Evolutionary conservation across 2,888 invertebrate species (phyloP), one percentile per base, ranked within the genome.

Genomic region (Apodemia hepburni): DNA sequence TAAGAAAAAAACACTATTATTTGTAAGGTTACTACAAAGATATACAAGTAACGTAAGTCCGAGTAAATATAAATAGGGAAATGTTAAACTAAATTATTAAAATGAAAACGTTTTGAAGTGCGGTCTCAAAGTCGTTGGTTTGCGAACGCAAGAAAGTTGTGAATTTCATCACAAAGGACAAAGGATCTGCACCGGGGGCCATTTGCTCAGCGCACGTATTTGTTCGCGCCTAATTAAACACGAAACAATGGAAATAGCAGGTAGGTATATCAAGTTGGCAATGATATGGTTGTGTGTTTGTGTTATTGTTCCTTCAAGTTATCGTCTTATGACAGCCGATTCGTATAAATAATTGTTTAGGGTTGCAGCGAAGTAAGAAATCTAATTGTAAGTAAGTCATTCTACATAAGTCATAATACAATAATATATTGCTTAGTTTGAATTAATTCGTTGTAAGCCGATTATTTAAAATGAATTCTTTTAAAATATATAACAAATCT

Each of bases 201-300:
- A 87, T 89, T 88, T 85, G 83, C 77, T 80, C 83, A 81, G 74
- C 77, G 80, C 76, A 77, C 84, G 85, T 89, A 85, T 89, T 89
- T 89, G 86, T 84, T 85, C 85, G 75, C 84, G 85, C 88, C 88
- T 89, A 88, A 90, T 90, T 90, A 90, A 90, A 90, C 87, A 89
- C 77, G 80, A 75, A 82, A 78, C 82, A 75, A 71, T 77, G 77
- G 75, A 45, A 45, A 45, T 68, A 69, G 70, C 73, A 81, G 81
- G 82, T 80, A 78, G n/a, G n/a, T n/a, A n/a, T 71, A 77, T 72
- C 78, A 73, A 74, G 73, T 71, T 79, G 76, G 74, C 76, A 73
- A 76, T 76, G 75, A 73, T 75, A 74, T 77, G 73, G 74, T 75
- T 75, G 75, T 68, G 70, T 74, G 77, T 73, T 75, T 76, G 74